Percentiles rank a stretch among this genome's conserved stretches.
phyloP scores from a whole-genome alignment of 2,888 invertebrate species.

The Eilema depressum region DNA sequence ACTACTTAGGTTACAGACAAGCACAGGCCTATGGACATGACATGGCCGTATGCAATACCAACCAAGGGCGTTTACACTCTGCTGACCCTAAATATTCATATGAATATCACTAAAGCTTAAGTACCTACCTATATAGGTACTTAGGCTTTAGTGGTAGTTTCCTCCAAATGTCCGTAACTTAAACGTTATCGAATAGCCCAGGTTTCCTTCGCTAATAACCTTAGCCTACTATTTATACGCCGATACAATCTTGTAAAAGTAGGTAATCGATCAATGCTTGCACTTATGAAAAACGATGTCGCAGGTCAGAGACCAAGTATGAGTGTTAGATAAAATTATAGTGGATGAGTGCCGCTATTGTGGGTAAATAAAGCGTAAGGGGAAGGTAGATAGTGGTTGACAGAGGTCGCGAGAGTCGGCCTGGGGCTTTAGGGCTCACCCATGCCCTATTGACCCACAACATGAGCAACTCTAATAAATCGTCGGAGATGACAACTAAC shows the following conservation, averaged over 20 bases:
- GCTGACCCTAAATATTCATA: no score
- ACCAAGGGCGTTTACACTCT: no score
- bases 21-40: no score
- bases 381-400: conserved; percentile 65
- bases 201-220: conserved; percentile 1
- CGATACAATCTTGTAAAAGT: conserved; percentile 35
- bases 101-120: no score
- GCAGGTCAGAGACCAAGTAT: conserved; percentile 68
- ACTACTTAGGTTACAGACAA: no score
- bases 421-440: conserved; percentile 50
- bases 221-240: conserved; percentile 17
- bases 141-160: background rate
- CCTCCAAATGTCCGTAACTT: background rate
- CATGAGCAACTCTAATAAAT: conserved; percentile 63
- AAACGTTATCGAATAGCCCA: background rate
- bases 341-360: conserved; percentile 59
- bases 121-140: background rate
- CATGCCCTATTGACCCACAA: conserved; percentile 65
- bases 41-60: no score
- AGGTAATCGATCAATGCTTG: conserved; percentile 45
- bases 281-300: conserved; percentile 53
- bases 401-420: conserved; percentile 63
- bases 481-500: conserved; percentile 60
- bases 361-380: conserved; percentile 66
- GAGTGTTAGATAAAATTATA: conserved; percentile 62